These are phyloP conservation scores for Dasysyrphus albostriatus DNA, from an alignment of 2,888 invertebrate species.

Conservation along the genomic window DNA sequence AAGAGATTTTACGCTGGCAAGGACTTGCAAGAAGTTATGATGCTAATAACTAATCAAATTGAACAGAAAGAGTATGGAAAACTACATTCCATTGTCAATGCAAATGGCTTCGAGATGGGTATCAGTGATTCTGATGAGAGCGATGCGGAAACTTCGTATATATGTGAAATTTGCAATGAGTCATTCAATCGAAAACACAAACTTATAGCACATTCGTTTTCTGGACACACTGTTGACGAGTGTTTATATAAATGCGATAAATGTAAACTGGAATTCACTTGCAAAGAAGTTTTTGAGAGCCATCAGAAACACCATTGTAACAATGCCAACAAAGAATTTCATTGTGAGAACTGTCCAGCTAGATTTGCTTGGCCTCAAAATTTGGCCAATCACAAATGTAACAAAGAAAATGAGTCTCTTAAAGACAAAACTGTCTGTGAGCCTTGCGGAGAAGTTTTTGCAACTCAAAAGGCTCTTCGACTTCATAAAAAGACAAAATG, in stretches of 20 bases:
- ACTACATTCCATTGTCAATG: conserved; percentile 80
- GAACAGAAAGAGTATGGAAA: conserved; percentile 76
- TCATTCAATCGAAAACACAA: conserved; percentile 79
- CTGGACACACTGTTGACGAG: conserved; percentile 82
- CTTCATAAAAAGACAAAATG: conserved; percentile 84
- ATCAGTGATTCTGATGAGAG: conserved; percentile 80
- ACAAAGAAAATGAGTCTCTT: conserved; percentile 42
- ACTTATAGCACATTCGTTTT: conserved; percentile 79
- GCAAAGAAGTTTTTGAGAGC: conserved; percentile 84
- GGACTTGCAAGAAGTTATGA: conserved; percentile 77
- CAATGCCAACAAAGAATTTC: conserved; percentile 79
- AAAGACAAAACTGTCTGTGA: conserved; percentile 82
- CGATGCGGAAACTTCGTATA: conserved; percentile 73
- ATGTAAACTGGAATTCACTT: conserved; percentile 85
- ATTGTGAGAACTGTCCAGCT: conserved; percentile 80
- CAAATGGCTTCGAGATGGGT: conserved; percentile 81
- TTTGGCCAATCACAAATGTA: conserved; percentile 79
- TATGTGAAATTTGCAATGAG: conserved; percentile 79
- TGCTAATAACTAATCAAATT: conserved; percentile 78
- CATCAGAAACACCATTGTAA: conserved; percentile 84
- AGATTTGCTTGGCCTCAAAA: conserved; percentile 82
- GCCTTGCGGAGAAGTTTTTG: conserved; percentile 86
- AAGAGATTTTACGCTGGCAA: conserved; percentile 72
- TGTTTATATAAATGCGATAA: conserved; percentile 84
- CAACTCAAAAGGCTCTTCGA: conserved; percentile 86